Evolutionary conservation across 2,888 invertebrate species (phyloP), one percentile per base, ranked within the genome.

Genomic region (Aphelenchoides bicaudatus): DNA sequence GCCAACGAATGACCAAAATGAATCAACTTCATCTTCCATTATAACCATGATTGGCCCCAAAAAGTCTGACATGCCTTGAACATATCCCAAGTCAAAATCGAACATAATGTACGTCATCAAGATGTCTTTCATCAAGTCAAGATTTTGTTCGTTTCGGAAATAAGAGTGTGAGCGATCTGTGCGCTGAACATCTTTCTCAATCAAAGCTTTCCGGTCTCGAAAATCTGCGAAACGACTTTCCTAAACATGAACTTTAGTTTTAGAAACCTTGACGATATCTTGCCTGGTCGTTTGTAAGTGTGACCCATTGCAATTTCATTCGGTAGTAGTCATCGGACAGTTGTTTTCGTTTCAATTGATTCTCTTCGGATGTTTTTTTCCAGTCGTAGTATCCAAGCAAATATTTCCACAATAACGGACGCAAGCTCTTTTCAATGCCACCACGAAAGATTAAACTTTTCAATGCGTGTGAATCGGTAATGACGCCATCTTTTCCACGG

Each of bases 1-100:
- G 6, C 93, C 93, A 34, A 90, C 92, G 80, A 98, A 98, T 81
- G 93, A 92, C 98, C 98, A 98, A 83, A 98, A 98, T 0, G 91
- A 88, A 79, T 96, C 93, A 2, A 90, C 90, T 81, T 98, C 98
- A 78, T 91, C 88, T 66, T 88, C 87, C 84, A 93, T 84, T 46
- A 94, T 84, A 76, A 88, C 86, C 55, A 96, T 82, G 72, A 98
- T 86, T 0, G 96, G 96, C 4, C 94, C 90, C 55, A 98, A 82
- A 51, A 96, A 84, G 81, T 98, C 98, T 73, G 91, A 92, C 98
- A 98, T 98, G 23, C 98, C 98, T 81, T 93, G 90, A 0, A 89
- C 83, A 73, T 84, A 84, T 31, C 84, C 83, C 82, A 63, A 27
- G 69, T 65, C 31, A n/a, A 37, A 59, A 27, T 39, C n/a, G 34